Percentiles rank a stretch among this genome's conserved stretches.
These are phyloP conservation scores for Stegodyphus mimosarum DNA, from an alignment of 1,140 invertebrate genomes.

Conservation along the genomic window DNA sequence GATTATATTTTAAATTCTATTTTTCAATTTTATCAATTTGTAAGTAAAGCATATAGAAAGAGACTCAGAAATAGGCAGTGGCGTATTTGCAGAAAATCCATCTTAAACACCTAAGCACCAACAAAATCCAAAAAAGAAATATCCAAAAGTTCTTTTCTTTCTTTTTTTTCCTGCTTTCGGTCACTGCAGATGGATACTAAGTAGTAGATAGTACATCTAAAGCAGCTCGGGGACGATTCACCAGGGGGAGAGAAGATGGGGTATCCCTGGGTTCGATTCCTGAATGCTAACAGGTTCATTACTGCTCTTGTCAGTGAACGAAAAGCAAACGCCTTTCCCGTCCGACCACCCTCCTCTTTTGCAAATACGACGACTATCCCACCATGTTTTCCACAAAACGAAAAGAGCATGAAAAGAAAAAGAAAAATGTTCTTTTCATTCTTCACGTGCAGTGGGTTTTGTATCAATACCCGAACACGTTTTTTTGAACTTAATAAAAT, in stretches of 20 bases:
- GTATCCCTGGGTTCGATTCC: constrained; percentile 29
- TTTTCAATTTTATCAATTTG: too few species aligned
- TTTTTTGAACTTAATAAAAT: constrained; percentile 41
- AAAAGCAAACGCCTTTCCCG: constrained; percentile 24
- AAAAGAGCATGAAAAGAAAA: constrained; percentile 1
- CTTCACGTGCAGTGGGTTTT: constrained; percentile 26
- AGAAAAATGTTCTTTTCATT: constrained; percentile 14
- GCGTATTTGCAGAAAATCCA: neutral
- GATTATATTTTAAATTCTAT: too few species aligned
- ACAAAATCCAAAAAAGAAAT: constrained; percentile 14
- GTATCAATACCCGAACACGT: constrained; percentile 44
- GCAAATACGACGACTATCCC: constrained; percentile 25
- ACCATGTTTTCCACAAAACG: constrained; percentile 34
- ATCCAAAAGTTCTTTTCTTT: neutral
- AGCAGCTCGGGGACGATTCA: too few species aligned
- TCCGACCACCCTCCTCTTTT: neutral
- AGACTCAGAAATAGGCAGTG: neutral
- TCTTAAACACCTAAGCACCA: neutral
- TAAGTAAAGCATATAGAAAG: too few species aligned
- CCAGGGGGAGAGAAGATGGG: neutral
- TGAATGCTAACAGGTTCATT: constrained; percentile 59
- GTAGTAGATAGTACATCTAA: neutral
- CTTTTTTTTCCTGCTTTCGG: neutral
- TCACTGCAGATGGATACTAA: constrained; percentile 6
- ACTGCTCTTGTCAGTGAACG: constrained; percentile 45